Base-by-base conservation (phyloP, 1,140 invertebrate genomes). In the Ceratosolen fusciceps region DNA sequence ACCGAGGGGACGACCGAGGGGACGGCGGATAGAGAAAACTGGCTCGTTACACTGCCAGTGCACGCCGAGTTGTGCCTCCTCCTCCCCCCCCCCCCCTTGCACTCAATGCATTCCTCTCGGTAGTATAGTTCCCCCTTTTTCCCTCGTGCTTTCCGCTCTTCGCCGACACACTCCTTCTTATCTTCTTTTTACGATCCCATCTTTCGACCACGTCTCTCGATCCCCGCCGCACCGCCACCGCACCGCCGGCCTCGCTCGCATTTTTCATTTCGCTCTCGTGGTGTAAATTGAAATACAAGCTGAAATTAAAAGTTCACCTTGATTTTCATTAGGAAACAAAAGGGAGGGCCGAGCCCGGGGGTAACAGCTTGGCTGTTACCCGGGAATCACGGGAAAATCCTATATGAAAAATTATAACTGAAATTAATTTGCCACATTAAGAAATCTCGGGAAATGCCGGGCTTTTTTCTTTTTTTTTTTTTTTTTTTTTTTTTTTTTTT, bases 31-130 rank as follows among this genome's bases (percentile, higher is more conserved):
- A 70, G 65, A 37, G 21, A 68, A 34, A 68, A 58, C 74, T 70
- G 74, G 12, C 74, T 68, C 74, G 74, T 68, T 77, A 77, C 49
- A 77, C 62, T 34, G 56, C n/a, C 60, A 29, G 71, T 47, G 56
- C 34, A 14, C 14, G n/a, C 16, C n/a, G 31, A 49, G 16, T 39
- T 31, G 34, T 31, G 39, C 73, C 34, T n/a, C n/a, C n/a, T n/a
- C n/a, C n/a, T n/a, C n/a, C n/a, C n/a, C n/a, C n/a, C n/a, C n/a
- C n/a, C n/a, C n/a, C n/a, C 2, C 37, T 58, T 31, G 12, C 58
- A 26, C 73, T 43, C 37, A 29, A 43, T 74, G n/a, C 58, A 29
- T 65, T 37, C 16, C 31, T 37, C 60, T 21, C 24, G 34, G 37
- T 4, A 31, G n/a, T n/a, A n/a, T n/a, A n/a, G n/a, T n/a, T n/a